A percentile compares a stretch with the other conserved stretches of the same genome.
phyloP scores from a whole-genome alignment of 1,140 invertebrate genomes.

The Saccostrea glomerata region DNA sequence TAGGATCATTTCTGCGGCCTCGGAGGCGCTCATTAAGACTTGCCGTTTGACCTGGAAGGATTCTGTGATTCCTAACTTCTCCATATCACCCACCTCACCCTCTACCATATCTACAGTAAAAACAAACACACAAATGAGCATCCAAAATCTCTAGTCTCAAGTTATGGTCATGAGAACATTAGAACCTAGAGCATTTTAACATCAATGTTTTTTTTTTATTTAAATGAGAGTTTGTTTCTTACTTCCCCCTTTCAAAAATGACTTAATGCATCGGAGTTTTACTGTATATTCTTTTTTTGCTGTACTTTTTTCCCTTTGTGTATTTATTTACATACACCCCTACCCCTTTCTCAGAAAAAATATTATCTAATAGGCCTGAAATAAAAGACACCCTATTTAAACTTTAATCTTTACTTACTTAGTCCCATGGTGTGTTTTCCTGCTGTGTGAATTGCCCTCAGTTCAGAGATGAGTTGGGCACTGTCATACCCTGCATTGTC shows the following conservation, averaged over 20 bases:
- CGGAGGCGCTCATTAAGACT: conserved; percentile 94
- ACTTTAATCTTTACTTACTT: conserved; percentile 80
- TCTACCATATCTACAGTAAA: conserved; percentile 87
- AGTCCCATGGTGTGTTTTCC: conserved; percentile 89
- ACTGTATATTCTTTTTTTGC: too few relatives aligned
- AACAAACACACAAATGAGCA: background rate
- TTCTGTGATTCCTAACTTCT: conserved; percentile 94
- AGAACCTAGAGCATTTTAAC: background rate
- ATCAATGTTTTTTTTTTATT: background rate
- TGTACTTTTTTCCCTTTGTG: too few relatives aligned
- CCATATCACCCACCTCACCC: conserved; percentile 92
- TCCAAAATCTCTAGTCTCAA: background rate
- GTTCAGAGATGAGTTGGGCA: conserved; percentile 93
- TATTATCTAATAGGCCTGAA: background rate
- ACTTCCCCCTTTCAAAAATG: too few relatives aligned
- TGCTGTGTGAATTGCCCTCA: conserved; percentile 92
- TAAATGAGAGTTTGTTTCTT: background rate
- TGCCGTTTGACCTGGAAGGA: conserved; percentile 98
- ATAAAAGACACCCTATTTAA: background rate
- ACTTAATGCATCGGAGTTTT: too few relatives aligned
- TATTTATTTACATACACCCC: background rate
- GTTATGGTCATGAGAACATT: background rate
- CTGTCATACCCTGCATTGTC: conserved; percentile 99
- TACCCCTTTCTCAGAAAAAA: background rate
- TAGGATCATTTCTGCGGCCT: conserved; percentile 99